These are phyloP conservation scores for Callocephalon fimbriatum DNA, from an alignment of 2,113 vertebrate species.

Conservation along the genomic window DNA sequence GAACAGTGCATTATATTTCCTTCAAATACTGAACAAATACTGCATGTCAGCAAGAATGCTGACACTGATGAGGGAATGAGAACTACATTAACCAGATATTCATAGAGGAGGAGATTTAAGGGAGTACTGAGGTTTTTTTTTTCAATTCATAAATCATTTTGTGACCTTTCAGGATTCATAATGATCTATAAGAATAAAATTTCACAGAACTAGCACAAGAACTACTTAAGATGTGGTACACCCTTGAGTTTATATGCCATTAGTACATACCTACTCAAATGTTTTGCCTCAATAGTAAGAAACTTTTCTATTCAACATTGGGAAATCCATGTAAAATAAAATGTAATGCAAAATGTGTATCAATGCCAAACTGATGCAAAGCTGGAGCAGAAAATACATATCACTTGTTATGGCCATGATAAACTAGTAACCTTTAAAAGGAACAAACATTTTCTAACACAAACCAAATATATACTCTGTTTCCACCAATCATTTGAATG, in stretches of 20 bases:
- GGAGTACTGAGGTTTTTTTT: neutral
- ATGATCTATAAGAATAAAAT: neutral
- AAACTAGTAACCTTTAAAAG: neutral
- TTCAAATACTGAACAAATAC: neutral
- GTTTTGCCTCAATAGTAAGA: neutral
- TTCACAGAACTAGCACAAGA: neutral
- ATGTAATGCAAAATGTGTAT: neutral
- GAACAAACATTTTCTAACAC: neutral
- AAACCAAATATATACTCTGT: neutral
- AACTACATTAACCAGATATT: neutral
- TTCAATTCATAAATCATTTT: neutral
- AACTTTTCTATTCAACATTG: neutral
- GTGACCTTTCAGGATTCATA: neutral
- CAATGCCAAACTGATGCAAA: neutral
- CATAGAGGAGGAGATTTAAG: accelerated
- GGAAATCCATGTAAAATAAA: neutral
- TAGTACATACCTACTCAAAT: neutral
- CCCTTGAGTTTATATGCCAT: neutral
- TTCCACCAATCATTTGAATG: neutral
- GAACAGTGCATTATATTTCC: neutral
- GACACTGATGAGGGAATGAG: neutral
- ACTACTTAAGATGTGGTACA: neutral
- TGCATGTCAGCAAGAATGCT: neutral
- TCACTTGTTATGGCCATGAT: neutral
- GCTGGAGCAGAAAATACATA: neutral